Evolutionary conservation across 1,140 invertebrate genomes (phyloP).

Genomic region (Danaus melanippus): DNA sequence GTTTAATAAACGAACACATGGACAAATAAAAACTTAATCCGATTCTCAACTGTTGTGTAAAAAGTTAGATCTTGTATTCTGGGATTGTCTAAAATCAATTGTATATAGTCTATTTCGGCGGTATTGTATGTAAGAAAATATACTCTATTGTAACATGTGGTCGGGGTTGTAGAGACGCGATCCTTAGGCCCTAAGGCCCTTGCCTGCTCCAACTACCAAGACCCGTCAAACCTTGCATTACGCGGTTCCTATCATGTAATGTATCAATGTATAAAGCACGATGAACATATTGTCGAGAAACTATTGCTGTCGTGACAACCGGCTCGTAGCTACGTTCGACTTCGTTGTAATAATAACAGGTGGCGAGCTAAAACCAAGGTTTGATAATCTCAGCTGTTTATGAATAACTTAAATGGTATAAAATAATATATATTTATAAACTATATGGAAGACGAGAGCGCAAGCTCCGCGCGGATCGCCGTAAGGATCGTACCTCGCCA

Average conservation of each 20-base stretch:
- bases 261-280: too few relatives aligned
- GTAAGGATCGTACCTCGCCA: slow-evolving; percentile 16
- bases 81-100: slow-evolving; percentile 69
- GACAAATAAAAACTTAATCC: slow-evolving; percentile 45
- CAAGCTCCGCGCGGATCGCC: not conserved
- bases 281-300: too few relatives aligned
- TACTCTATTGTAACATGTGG: slow-evolving; percentile 66
- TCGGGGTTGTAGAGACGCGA: slow-evolving; percentile 27
- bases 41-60: slow-evolving; percentile 59
- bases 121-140: slow-evolving; percentile 67
- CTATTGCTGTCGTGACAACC: too few relatives aligned
- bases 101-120: slow-evolving; percentile 64
- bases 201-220: too few relatives aligned
- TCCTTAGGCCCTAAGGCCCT: slow-evolving; percentile 31
- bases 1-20: slow-evolving; percentile 47
- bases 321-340: too few relatives aligned
- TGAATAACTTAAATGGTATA: not conserved
- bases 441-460: slow-evolving; percentile 18
- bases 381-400: not conserved
- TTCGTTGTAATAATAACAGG: too few relatives aligned
- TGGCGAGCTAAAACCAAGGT: too few relatives aligned
- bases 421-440: slow-evolving; percentile 7
- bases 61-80: slow-evolving; percentile 72
- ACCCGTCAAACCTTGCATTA: too few relatives aligned
- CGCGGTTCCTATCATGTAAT: too few relatives aligned